Evolutionary conservation across 2,888 invertebrate species (phyloP), one percentile per base, ranked within the genome.

Genomic region (Atethmia centrago): DNA sequence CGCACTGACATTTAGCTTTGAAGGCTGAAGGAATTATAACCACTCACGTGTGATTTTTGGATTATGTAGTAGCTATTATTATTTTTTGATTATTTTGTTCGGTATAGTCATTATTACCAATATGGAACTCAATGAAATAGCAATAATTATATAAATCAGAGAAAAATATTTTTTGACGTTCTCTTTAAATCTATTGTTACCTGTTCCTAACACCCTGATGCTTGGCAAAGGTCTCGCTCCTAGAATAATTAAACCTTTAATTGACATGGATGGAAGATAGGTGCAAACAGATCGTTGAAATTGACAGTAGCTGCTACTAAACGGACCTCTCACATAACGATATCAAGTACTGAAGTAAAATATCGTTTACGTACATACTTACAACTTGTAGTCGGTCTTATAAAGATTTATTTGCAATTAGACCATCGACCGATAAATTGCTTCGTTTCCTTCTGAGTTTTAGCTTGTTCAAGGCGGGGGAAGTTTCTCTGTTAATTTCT

Each of bases 401-500:
- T 72, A 72, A 77, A 82, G 73, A 80, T 80, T 80, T 81, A 80
- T 80, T 80, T 63, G 80, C 78, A 80, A 80, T 80, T 78, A 82
- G 82, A 82, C 80, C 80, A 77, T 82, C 66, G 66, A 73, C 73
- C 78, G 78, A 82, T 80, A 82, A 80, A 80, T 80, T 80, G 73
- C 78, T 75, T 66, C 79, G 78, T 75, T 68, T 75, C 65, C 68
- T 79, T 55, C 68, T 66, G 55, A 75, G 75, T 75, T 79, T 68
- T 36, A 67, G 69, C 68, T 82, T 81, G 74, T 65, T 71, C 79
- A 66, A 82, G 75, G 67, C 82, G 71, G 58, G 58, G 12, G 68
- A 82, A 82, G 71, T 82, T 82, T 47, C 45, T 62, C 31, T 16
- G 79, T 82, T 82, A 82, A 82, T 82, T 82, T 82, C 75, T 83